These are phyloP conservation scores for Etheostoma spectabile DNA, from an alignment of 2,113 vertebrate species.

Conservation along the genomic window DNA sequence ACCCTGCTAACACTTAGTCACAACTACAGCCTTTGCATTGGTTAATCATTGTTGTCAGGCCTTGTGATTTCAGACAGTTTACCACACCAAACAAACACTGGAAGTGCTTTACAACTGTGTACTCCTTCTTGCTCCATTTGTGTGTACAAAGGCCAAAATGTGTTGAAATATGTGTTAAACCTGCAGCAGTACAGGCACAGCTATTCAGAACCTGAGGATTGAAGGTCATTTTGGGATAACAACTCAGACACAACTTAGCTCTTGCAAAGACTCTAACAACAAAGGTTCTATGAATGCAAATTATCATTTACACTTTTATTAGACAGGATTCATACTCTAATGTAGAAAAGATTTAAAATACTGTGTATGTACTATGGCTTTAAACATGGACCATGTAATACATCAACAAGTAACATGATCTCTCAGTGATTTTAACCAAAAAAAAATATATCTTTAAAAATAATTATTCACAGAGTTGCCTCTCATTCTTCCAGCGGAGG, in stretches of 20 bases:
- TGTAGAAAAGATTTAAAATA: slow-evolving; percentile 34
- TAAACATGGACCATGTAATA: slow-evolving; percentile 7
- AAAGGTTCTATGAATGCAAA: slow-evolving; percentile 21
- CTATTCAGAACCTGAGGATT: background rate
- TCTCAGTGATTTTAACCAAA: slow-evolving; percentile 44
- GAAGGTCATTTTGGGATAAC: background rate
- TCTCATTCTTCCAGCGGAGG: slow-evolving; percentile 53
- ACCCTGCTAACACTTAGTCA: slow-evolving; percentile 54
- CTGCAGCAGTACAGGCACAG: background rate
- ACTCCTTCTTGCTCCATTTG: background rate
- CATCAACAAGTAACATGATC: slow-evolving; percentile 33
- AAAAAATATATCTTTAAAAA: slow-evolving; percentile 30
- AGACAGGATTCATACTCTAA: slow-evolving; percentile 8
- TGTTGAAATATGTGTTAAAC: background rate
- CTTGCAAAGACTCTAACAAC: background rate
- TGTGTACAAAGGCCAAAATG: background rate
- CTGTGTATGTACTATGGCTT: slow-evolving; percentile 2
- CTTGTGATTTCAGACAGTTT: slow-evolving; percentile 41
- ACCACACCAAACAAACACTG: slow-evolving; percentile 29
- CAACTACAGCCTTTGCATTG: slow-evolving; percentile 19
- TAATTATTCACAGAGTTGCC: slow-evolving; percentile 41
- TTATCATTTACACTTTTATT: slow-evolving; percentile 53
- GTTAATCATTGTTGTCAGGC: slow-evolving; percentile 63
- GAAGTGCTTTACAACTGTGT: slow-evolving; percentile 51
- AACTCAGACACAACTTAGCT: background rate